Percentiles rank a stretch among this genome's conserved stretches.
Evolutionary conservation across 30 jellyfish, hydroid and myxozoan species (phyloP).

Genomic region (Aurelia coerulea): DNA sequence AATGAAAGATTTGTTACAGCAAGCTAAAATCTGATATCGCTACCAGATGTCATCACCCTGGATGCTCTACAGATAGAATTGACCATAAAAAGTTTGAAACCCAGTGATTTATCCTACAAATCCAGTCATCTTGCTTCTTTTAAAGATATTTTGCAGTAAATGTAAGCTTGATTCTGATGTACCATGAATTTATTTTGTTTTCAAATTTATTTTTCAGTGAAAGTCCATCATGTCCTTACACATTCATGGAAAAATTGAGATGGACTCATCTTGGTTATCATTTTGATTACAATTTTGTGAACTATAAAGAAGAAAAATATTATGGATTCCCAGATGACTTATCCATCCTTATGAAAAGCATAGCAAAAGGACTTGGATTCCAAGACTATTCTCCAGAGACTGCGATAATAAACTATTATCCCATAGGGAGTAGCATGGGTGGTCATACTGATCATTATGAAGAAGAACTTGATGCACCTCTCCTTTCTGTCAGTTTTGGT

Average conservation of each 20-base stretch:
- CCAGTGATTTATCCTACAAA: no score
- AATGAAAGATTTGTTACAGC: no score
- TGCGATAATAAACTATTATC: slow-evolving; percentile 90
- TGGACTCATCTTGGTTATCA: slow-evolving; percentile 98
- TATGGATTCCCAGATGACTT: slow-evolving; percentile 95
- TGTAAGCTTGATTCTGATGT: no score
- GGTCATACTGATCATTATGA: slow-evolving; percentile 99
- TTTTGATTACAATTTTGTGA: slow-evolving; percentile 93
- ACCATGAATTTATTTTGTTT: no score
- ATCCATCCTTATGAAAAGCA: slow-evolving; percentile 63
- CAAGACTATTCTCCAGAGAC: slow-evolving; percentile 86
- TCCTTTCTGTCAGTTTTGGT: slow-evolving; percentile 90
- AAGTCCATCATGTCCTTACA: slow-evolving; percentile 27
- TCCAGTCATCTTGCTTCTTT: no score
- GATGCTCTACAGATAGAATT: no score
- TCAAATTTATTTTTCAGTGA: slow-evolving; percentile 13
- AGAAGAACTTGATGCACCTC: slow-evolving; percentile 93
- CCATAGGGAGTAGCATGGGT: slow-evolving; percentile 98
- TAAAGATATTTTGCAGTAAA: no score
- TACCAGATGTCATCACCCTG: no score
- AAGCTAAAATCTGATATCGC: no score
- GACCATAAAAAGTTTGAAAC: no score
- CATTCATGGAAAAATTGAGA: slow-evolving; percentile 75
- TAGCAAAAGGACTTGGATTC: slow-evolving; percentile 74
- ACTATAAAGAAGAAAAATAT: slow-evolving; percentile 87